Base-by-base conservation (phyloP, 2,113 vertebrate species). In the Pao palembangensis region DNA sequence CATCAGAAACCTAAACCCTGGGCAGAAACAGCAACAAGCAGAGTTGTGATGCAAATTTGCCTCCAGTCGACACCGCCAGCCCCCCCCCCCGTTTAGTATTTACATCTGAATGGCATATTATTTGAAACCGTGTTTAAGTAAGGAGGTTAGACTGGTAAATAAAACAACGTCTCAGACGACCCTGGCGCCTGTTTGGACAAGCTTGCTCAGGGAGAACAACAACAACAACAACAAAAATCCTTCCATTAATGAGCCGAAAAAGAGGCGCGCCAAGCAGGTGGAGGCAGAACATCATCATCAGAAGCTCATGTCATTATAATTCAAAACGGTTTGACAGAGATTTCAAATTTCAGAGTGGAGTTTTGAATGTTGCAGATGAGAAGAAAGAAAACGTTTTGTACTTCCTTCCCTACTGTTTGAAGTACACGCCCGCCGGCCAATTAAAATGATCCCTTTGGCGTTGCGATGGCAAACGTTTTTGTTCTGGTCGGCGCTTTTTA, bases 161-260 rank as follows among this genome's bases (percentile, higher is more conserved):
- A n/a, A 34, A 51, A 51, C 50, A 47, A 51, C 43, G 69, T 66
- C 72, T 61, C 68, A 80, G 86, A 80, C 74, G 61, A 76, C 8
- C 62, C 75, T 89, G 89, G 89, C 89, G 87, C 88, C 90, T 89
- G 89, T 90, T 90, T 89, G 73, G 81, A 90, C 87, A 90, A 83
- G 79, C 88, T 83, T 56, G 84, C 88, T 87, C 90, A 2, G 86
- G 49, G 46, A 8, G 47, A 58, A 85, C 77, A 85, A 88, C 76
- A 73, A 64, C 41, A 56, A 84, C 76, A 85, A 88, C 76, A 71
- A 64, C 1, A 44, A 44, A 44, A 44, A 7, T 46, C 18, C 53
- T 19, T n/a, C 60, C 58, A 71, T 79, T 74, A 53, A 82, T 76
- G 76, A 78, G 70, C 34, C 66, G 66, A 67, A 79, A 71, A 65